Base-by-base conservation (phyloP, 2,888 invertebrate species). In the Priocnemis perturbator region DNA sequence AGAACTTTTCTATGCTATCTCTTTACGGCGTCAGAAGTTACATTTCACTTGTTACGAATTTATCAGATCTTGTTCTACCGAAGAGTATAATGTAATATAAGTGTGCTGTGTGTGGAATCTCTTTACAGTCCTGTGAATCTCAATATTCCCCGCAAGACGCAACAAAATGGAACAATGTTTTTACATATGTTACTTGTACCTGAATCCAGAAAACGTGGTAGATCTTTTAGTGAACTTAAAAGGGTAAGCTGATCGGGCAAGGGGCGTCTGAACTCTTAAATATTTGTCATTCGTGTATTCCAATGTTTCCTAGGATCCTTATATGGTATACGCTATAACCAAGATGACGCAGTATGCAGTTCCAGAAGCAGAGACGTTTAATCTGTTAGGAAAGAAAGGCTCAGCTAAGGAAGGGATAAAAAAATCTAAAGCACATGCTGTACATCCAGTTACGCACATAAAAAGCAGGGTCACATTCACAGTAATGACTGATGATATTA, bases 81-180 rank as follows among this genome's bases (percentile, higher is more conserved):
- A 19, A 23, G 9, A 47, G 45, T 14, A 9, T 3, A 52, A 52
- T 17, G 20, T 52, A 19, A 52, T 17, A 52, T 52, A 52, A 47
- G 17, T 4, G 11, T 52, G 11, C 5, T 14, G 52, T 37, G 37
- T 9, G 7, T 37, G 11, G 37, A 26, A 26, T 37, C 11, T 37
- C 64, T 81, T 89, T 89, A 53, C 86, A 96, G 96, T 81, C 91
- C 92, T 59, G 85, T 96, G 26, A 90, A 90, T 62, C 88, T 98
- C 62, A 91, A 93, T 74, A 90, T 98, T 74, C 96, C 97, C 3
- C 89, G 90, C 21, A 93, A 92, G 87, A 96, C 95, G 0, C 91
- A 95, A 15, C 92, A 93, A 67, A 98, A 98, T 91, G 98, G 98
- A 0, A 95, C 95, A 5, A 87, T 98, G 56, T 95, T 91, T 85